phyloP scores from a whole-genome alignment of 2,888 invertebrate species.

The Oligia strigilis region DNA sequence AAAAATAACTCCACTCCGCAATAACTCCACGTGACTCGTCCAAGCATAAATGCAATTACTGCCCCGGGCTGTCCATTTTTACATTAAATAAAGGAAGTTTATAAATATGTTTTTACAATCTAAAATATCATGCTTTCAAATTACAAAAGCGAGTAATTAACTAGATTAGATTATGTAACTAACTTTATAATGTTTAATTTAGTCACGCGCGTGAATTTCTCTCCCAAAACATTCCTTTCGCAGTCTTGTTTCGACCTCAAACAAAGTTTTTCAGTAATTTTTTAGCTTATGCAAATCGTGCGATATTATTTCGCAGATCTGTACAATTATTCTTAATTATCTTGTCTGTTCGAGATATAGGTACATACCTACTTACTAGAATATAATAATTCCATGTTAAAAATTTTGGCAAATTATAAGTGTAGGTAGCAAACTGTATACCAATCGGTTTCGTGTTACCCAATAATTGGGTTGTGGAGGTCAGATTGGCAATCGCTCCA shows the following conservation, averaged over 20 bases:
- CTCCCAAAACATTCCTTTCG: neutral
- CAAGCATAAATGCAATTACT: conserved; percentile 27
- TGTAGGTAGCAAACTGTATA: too few relatives aligned
- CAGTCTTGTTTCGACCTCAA: neutral
- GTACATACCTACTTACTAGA: too few relatives aligned
- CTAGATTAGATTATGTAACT: neutral
- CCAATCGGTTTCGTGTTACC: too few relatives aligned
- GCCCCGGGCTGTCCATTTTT: neutral
- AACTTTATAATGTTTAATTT: neutral
- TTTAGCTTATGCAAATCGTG: neutral
- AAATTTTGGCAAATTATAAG: too few relatives aligned
- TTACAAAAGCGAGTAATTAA: neutral
- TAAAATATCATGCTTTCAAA: conserved; percentile 1
- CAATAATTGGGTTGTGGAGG: too few relatives aligned
- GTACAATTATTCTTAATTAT: too few relatives aligned
- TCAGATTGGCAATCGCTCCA: too few relatives aligned
- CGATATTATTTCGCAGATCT: neutral
- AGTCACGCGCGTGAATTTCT: neutral
- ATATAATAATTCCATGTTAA: too few relatives aligned
- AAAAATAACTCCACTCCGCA: conserved; percentile 8
- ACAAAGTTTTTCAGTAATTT: neutral
- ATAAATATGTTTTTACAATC: neutral
- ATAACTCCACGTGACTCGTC: conserved; percentile 5
- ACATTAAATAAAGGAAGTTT: neutral
- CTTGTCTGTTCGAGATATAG: too few relatives aligned